Percentiles rank a stretch among this genome's conserved stretches.
These are phyloP conservation scores for Asobara japonica DNA, from an alignment of 1,140 invertebrate genomes.

Conservation along the genomic window DNA sequence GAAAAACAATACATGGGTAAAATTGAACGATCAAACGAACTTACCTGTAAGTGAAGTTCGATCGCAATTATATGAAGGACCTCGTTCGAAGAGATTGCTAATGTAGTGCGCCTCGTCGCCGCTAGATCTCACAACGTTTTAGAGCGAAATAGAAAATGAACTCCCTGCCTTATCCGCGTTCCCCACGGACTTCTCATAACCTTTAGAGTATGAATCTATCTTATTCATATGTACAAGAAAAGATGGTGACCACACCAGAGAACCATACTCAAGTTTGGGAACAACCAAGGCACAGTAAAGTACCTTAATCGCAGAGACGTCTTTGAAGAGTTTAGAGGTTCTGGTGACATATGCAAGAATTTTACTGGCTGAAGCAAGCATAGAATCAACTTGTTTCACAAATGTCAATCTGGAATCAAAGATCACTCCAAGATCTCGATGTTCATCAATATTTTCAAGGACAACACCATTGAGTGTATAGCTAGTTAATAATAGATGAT, in stretches of 20 bases:
- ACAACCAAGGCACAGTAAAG: neutral
- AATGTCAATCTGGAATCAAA: conserved; percentile 22
- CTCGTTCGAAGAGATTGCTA: too few relatives aligned
- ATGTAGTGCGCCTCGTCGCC: too few relatives aligned
- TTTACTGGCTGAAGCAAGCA: neutral
- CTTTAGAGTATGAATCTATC: too few relatives aligned
- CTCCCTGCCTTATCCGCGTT: too few relatives aligned
- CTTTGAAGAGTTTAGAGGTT: neutral
- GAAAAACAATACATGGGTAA: too few relatives aligned
- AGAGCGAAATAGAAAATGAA: too few relatives aligned
- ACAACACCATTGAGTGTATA: neutral
- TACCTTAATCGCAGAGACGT: neutral
- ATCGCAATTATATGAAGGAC: too few relatives aligned
- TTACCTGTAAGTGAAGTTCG: too few relatives aligned
- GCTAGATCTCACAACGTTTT: too few relatives aligned
- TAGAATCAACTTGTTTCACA: neutral
- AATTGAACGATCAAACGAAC: too few relatives aligned
- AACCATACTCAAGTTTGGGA: neutral
- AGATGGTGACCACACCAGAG: neutral
- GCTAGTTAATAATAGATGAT: neutral
- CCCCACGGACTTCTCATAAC: too few relatives aligned
- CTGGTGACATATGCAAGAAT: neutral
- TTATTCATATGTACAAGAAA: too few relatives aligned
- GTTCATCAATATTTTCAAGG: neutral
- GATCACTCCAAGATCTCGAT: conserved; percentile 2